These are phyloP conservation scores for Mobula hypostoma DNA, from an alignment of 2,113 vertebrate species.

Conservation along the genomic window DNA sequence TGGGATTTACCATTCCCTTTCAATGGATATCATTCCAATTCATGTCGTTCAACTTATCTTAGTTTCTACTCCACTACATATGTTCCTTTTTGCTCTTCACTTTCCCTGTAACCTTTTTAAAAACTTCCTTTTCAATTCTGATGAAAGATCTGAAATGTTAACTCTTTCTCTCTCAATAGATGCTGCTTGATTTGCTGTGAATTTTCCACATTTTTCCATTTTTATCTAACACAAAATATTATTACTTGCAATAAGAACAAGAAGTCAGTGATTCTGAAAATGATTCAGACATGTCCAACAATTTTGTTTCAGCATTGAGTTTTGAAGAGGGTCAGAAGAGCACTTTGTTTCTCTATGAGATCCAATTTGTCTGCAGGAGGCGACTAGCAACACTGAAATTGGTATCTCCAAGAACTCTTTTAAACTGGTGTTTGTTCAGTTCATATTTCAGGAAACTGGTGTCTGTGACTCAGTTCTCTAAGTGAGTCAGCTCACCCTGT, in stretches of 20 bases:
- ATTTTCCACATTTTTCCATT: no score
- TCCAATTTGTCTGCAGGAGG: background rate
- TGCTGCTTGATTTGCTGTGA: no score
- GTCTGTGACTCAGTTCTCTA: background rate
- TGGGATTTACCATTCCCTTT: no score
- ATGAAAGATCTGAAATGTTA: no score
- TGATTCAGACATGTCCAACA: background rate
- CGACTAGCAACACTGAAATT: background rate
- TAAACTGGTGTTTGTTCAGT: background rate
- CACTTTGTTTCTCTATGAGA: background rate
- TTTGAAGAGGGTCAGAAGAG: background rate
- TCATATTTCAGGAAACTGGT: slow-evolving; percentile 8
- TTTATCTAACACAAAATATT: no score
- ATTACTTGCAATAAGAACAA: background rate
- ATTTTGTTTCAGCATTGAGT: background rate
- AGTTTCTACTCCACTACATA: no score
- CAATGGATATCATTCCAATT: no score
- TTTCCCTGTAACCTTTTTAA: no score
- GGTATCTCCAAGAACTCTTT: slow-evolving; percentile 8
- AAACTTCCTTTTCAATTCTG: no score
- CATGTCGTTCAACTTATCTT: no score
- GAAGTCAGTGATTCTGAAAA: background rate
- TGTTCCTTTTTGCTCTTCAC: no score
- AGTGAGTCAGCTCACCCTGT: slow-evolving; percentile 4
- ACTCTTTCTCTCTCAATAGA: no score